Evolutionary conservation across 2,797 vertebrate genomes (phyloP).

Genomic region (Periparus ater): DNA sequence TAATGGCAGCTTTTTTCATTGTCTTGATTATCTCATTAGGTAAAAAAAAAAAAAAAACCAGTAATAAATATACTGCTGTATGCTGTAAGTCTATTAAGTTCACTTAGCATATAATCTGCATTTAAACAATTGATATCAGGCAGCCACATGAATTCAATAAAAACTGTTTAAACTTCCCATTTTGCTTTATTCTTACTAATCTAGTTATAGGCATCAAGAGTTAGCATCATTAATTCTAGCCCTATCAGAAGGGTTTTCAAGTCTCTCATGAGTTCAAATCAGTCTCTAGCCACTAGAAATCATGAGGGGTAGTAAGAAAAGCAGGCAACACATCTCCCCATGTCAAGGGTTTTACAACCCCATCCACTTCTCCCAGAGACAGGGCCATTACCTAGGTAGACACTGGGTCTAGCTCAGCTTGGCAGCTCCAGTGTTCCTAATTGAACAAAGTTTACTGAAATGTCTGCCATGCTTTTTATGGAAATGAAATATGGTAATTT

Average conservation of each 20-base stretch:
- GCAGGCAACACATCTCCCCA: neutral
- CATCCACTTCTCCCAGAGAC: neutral
- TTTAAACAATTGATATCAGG: neutral
- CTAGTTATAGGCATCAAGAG: neutral
- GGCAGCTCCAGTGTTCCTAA: neutral
- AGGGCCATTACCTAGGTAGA: neutral
- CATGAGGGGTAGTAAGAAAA: neutral
- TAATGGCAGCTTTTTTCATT: neutral
- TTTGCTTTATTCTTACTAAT: neutral
- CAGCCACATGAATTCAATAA: neutral
- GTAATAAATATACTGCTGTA: neutral
- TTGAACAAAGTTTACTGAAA: neutral
- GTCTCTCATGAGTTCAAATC: neutral
- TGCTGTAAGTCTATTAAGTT: neutral
- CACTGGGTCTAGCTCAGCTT: neutral
- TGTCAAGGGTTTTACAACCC: neutral
- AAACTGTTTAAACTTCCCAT: neutral
- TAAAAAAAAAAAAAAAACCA: accelerated
- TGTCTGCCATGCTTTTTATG: neutral
- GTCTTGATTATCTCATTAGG: neutral
- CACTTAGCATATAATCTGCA: neutral
- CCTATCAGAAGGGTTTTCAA: neutral
- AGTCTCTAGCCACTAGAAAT: neutral
- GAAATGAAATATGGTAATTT: neutral
- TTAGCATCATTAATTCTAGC: neutral